phyloP scores from a whole-genome alignment of 2,888 invertebrate genomes.

The Caenorhabditis sp. region DNA sequence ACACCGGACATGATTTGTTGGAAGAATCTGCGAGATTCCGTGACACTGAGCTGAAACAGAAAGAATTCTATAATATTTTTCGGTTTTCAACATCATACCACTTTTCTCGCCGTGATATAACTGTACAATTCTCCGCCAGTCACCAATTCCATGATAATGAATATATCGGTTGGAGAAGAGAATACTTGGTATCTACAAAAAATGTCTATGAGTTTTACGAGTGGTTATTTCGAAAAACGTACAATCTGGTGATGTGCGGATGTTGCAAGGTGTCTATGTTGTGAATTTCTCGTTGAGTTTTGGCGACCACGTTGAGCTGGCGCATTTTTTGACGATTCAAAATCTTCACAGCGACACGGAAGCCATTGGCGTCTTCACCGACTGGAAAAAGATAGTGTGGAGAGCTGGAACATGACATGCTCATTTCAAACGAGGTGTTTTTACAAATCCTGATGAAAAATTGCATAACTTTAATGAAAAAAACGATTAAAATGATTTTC shows the following conservation, averaged over 20 bases:
- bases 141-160: slow-evolving; percentile 99
- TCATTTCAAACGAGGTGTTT: too few relatives aligned
- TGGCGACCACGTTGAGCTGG: slow-evolving; percentile 96
- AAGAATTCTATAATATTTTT: not conserved
- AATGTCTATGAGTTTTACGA: not conserved
- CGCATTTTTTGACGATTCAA: slow-evolving; percentile 97
- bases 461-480: too few relatives aligned
- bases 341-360: slow-evolving; percentile 98
- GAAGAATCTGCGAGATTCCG: slow-evolving; percentile 94
- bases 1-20: slow-evolving; percentile 91
- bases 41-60: slow-evolving; percentile 81
- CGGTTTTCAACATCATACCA: not conserved
- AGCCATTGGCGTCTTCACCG: slow-evolving; percentile 94
- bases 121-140: slow-evolving; percentile 98
- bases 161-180: slow-evolving; percentile 98
- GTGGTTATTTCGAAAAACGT: slow-evolving; percentile 33
- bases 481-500: too few relatives aligned
- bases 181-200: slow-evolving; percentile 82
- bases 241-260: slow-evolving; percentile 98
- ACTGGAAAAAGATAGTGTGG: too few relatives aligned
- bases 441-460: not conserved
- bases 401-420: too few relatives aligned
- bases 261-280: slow-evolving; percentile 96
- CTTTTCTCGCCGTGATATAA: slow-evolving; percentile 78
- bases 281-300: slow-evolving; percentile 96